phyloP scores from a whole-genome alignment of 2,113 vertebrate species.

The Laticauda laticaudata region DNA sequence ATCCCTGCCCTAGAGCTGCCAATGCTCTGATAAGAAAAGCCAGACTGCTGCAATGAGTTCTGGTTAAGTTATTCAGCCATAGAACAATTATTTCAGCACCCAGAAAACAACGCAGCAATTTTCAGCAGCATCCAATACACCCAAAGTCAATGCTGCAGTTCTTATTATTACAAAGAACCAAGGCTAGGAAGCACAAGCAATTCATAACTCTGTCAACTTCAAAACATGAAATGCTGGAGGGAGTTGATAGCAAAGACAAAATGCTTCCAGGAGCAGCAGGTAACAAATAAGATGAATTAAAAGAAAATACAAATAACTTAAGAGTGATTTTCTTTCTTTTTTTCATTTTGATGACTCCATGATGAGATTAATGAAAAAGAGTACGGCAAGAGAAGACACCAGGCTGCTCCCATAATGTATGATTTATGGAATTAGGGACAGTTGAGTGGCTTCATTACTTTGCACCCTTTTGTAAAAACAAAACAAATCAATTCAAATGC shows the following conservation, averaged over 20 bases:
- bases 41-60: not conserved
- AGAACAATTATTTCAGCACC: not conserved
- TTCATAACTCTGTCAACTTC: not conserved
- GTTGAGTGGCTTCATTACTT: not conserved
- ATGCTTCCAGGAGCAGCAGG: not conserved
- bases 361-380: not conserved
- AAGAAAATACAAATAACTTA: not conserved
- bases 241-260: not conserved
- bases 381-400: too few relatives aligned
- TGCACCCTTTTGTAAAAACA: not conserved
- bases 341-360: not conserved
- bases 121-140: not conserved
- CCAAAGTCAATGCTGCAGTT: not conserved
- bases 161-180: not conserved
- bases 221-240: not conserved
- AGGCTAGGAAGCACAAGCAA: not conserved
- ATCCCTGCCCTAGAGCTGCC: not conserved
- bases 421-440: not conserved
- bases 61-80: not conserved
- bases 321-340: not conserved
- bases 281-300: not conserved
- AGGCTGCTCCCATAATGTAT: not conserved
- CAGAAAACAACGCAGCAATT: not conserved
- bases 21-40: not conserved
- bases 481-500: not conserved